phyloP scores from a whole-genome alignment of 2,797 vertebrate species.

The Pampus argenteus region DNA sequence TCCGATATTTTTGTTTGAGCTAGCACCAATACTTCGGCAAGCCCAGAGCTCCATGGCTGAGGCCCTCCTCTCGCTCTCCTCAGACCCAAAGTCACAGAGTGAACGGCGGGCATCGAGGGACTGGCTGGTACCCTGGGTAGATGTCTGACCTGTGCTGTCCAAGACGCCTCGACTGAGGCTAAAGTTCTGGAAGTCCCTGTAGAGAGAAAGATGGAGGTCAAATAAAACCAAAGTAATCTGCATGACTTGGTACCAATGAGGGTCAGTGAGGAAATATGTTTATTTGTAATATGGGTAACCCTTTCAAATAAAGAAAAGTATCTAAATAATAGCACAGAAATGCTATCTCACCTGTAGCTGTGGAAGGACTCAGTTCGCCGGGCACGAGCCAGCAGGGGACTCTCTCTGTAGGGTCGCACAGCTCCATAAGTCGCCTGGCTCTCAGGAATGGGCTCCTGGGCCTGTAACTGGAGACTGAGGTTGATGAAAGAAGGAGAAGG shows the following conservation, averaged over 20 bases:
- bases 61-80: slow-evolving; percentile 81
- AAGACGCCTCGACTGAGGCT: slow-evolving; percentile 85
- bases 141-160: slow-evolving; percentile 78
- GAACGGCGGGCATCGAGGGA: slow-evolving; percentile 70
- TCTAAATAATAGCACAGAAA: background rate
- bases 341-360: slow-evolving; percentile 84
- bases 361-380: slow-evolving; percentile 96
- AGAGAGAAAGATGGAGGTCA: slow-evolving; percentile 22
- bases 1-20: slow-evolving; percentile 53
- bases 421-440: slow-evolving; percentile 91
- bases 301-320: background rate
- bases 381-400: slow-evolving; percentile 94
- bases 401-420: slow-evolving; percentile 94
- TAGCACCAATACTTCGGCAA: slow-evolving; percentile 66
- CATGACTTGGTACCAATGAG: no score
- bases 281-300: background rate
- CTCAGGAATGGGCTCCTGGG: slow-evolving; percentile 90
- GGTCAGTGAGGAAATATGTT: background rate
- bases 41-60: slow-evolving; percentile 80
- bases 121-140: slow-evolving; percentile 52
- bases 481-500: slow-evolving; percentile 2
- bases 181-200: slow-evolving; percentile 92
- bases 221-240: background rate
- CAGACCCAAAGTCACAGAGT: slow-evolving; percentile 77
- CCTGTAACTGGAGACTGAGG: slow-evolving; percentile 92